Evolutionary conservation across 1,140 invertebrate genomes (phyloP).

Genomic region (Cylas formicarius): DNA sequence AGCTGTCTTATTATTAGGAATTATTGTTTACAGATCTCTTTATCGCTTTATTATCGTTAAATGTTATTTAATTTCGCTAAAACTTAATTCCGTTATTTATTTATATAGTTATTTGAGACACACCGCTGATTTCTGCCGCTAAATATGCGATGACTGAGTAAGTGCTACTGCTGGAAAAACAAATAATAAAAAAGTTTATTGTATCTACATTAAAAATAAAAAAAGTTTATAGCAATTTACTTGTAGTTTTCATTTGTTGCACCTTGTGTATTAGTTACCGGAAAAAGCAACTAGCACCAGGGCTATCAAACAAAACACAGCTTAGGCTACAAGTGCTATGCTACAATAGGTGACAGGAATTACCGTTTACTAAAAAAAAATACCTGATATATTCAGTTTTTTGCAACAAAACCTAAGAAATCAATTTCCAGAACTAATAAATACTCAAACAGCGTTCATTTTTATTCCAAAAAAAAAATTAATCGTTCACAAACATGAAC

Average conservation of each 20-base stretch:
- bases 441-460: no score
- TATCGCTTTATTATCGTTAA: slow-evolving; percentile 17
- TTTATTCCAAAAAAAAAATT: no score
- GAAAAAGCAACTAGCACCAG: no score
- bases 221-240: not conserved
- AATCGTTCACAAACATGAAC: no score
- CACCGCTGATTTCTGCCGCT: not conserved
- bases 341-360: no score
- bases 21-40: slow-evolving; percentile 23
- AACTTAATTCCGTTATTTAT: slow-evolving; percentile 19
- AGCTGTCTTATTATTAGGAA: slow-evolving; percentile 14
- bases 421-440: no score
- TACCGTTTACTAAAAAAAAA: no score
- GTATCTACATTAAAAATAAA: not conserved
- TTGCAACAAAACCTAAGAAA: no score
- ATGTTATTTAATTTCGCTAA: slow-evolving; percentile 10
- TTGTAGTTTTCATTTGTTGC: slow-evolving; percentile 2
- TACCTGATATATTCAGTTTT: no score
- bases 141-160: not conserved
- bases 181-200: not conserved
- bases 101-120: slow-evolving; percentile 7
- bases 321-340: no score
- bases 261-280: no score
- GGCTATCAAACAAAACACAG: no score
- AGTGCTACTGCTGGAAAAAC: not conserved